Evolutionary conservation across 2,888 invertebrate genomes (phyloP), one percentile per base, ranked within the genome.

Genomic region (Chrysolina haemoptera): DNA sequence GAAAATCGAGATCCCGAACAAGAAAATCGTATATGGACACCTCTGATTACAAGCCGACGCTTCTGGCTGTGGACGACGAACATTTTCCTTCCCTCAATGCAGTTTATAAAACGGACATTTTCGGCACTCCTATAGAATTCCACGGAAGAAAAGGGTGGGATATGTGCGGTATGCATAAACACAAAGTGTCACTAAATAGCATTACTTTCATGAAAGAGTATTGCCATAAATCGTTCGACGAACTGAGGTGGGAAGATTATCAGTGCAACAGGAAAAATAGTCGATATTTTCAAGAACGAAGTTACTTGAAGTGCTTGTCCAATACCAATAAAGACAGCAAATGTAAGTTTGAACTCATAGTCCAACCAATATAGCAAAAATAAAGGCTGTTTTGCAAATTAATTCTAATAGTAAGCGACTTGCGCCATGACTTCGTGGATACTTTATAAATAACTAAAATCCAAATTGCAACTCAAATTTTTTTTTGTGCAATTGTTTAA

Each of bases 231-330:
- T 80, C 80, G 0, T 78, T 79, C 35, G 80, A 80, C 59, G 80
- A 80, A 50, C 43, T 80, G 11, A 70, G 78, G n/a, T 79, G 78
- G 78, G 74, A 80, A 48, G 73, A 80, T 35, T 79, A 80, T 68
- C 68, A 76, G 53, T 70, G 72, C 65, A 73, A 76, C 35, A 64
- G 74, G 22, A 74, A 75, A 55, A 75, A 75, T 10, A 63, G 73
- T 4, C 68, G 67, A 0, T 68, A 74, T 40, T 77, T 77, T 50
- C 71, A 78, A 63, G 78, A 78, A 62, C 70, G 68, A 22, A 70
- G 75, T 18, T 76, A 76, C 40, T 43, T 71, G 18, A 76, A 70
- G 41, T 70, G 76, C 18, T 64, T 78, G 14, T 76, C 40, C 16
- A 75, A 65, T 20, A 22, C 46, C 40, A 73, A 70, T 41, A 62